phyloP scores from a whole-genome alignment of 2,113 vertebrate species.

The Corydoras sp. region DNA sequence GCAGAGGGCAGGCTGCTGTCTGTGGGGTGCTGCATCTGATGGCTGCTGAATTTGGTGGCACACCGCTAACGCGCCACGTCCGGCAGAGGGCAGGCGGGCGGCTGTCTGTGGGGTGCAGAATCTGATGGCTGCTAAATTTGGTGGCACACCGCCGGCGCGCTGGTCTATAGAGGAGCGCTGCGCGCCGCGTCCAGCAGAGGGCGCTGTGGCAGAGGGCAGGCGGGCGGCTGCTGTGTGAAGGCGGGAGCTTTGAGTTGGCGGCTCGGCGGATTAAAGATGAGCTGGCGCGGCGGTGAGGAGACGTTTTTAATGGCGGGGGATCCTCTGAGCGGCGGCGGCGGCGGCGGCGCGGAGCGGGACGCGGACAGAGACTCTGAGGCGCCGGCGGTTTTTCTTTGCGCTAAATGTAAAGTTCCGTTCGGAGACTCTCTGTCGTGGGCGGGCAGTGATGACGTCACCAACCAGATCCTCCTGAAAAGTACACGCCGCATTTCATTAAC shows the following conservation, averaged over 20 bases:
- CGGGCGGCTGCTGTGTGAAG: too few relatives aligned
- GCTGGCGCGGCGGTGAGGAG: not conserved
- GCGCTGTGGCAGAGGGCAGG: too few relatives aligned
- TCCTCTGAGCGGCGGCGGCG: not conserved
- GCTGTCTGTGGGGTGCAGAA: too few relatives aligned
- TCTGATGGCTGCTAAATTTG: too few relatives aligned
- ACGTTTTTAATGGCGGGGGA: constrained; percentile 27
- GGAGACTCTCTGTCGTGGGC: constrained; percentile 67
- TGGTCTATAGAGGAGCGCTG: not conserved
- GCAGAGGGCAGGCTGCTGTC: too few relatives aligned
- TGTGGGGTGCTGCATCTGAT: too few relatives aligned
- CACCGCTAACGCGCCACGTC: not conserved
- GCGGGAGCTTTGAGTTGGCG: too few relatives aligned
- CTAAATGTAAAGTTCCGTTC: constrained; percentile 56
- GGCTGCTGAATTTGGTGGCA: too few relatives aligned
- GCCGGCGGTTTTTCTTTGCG: constrained; percentile 63
- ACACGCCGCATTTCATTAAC: not conserved
- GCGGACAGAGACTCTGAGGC: constrained; percentile 45
- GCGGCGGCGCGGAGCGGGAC: constrained; percentile 15
- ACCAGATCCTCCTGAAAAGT: constrained; percentile 63
- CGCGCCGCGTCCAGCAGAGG: too few relatives aligned
- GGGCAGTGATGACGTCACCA: constrained; percentile 57
- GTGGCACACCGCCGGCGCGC: not conserved
- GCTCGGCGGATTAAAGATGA: constrained; percentile 3
- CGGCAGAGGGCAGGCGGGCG: too few relatives aligned